A percentile compares a stretch with the other conserved stretches of the same genome.
These are phyloP conservation scores for Pantherophis vulpinus DNA, from an alignment of 2,797 vertebrate genomes.

Conservation along the genomic window DNA sequence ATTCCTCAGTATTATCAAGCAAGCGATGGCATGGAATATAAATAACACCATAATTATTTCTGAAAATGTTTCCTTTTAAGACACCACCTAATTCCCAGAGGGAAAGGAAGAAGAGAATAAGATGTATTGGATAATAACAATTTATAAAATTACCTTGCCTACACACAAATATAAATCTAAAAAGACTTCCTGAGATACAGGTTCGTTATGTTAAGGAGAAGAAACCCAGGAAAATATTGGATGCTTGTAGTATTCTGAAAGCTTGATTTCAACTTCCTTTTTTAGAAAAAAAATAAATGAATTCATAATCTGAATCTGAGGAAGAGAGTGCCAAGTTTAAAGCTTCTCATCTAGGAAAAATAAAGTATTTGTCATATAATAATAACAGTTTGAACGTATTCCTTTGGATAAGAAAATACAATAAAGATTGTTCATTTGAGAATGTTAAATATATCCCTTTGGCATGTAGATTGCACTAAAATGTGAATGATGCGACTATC, in stretches of 20 bases:
- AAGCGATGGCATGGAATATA: not conserved
- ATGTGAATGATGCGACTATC: not conserved
- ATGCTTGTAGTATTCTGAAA: not conserved
- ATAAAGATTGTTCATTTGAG: not conserved
- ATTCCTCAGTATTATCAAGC: not conserved
- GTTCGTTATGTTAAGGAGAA: not conserved
- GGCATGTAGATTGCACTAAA: not conserved
- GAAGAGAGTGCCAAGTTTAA: not conserved
- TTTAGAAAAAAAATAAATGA: not conserved
- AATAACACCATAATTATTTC: not conserved
- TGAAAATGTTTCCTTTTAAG: not conserved
- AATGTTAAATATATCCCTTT: not conserved
- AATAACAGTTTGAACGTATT: not conserved
- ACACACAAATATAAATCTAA: not conserved
- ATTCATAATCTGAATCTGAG: not conserved
- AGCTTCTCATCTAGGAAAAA: not conserved
- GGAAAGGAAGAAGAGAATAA: slow-evolving; percentile 13
- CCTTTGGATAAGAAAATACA: not conserved
- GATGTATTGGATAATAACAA: not conserved
- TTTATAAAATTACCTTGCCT: not conserved
- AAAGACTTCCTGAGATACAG: slow-evolving; percentile 5
- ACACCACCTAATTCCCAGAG: slow-evolving; percentile 6
- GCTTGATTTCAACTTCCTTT: not conserved
- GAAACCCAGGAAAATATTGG: not conserved
- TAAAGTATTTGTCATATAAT: not conserved